Evolutionary conservation across 2,888 invertebrate genomes (phyloP).

Genomic region (Eilema depressum): DNA sequence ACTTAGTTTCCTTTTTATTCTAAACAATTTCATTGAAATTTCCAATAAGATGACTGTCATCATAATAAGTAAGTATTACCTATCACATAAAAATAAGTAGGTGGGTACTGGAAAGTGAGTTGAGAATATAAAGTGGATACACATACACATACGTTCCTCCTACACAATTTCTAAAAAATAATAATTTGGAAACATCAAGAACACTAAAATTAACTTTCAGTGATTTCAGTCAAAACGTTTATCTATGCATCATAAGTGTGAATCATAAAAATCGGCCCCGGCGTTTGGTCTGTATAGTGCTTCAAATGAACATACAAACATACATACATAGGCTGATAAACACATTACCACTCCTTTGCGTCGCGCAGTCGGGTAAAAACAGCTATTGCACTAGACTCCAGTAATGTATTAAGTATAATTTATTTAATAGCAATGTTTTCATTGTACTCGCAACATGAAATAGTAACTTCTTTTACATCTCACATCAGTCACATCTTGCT

Average conservation of each 20-base stretch:
- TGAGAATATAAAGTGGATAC: not conserved
- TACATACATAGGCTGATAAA: no score
- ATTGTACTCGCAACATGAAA: not conserved
- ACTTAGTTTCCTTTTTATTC: constrained; percentile 39
- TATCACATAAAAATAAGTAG: constrained; percentile 12
- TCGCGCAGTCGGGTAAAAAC: no score
- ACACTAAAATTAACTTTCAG: not conserved
- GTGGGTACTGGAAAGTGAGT: constrained; percentile 17
- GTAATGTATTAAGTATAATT: no score
- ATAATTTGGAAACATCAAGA: not conserved
- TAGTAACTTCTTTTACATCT: not conserved
- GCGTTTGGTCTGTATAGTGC: no score
- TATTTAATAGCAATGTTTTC: not conserved
- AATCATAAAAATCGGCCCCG: no score
- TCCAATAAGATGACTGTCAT: constrained; percentile 19
- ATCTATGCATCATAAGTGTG: no score
- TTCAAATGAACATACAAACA: no score
- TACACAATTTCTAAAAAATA: not conserved
- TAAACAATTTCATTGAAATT: constrained; percentile 33
- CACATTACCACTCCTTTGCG: no score
- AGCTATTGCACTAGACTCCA: no score
- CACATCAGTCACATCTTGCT: not conserved
- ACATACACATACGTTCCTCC: not conserved
- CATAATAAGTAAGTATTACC: no score
- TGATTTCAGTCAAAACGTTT: no score